These are phyloP conservation scores for Tangara arthus DNA, from an alignment of 2,797 vertebrate species.

Conservation along the genomic window DNA sequence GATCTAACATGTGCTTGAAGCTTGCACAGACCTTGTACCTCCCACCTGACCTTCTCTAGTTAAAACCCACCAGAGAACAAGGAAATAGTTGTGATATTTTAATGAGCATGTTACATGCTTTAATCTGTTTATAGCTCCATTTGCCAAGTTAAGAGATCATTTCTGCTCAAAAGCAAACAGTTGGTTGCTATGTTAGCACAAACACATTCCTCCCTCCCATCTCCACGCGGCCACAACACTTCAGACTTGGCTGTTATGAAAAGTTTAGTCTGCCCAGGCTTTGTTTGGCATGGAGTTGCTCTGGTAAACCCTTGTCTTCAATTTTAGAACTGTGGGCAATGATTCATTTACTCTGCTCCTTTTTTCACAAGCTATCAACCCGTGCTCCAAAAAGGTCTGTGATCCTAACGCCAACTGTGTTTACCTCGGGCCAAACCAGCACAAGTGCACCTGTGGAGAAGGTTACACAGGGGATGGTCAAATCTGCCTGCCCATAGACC, in stretches of 20 bases:
- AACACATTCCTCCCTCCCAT: constrained; percentile 28
- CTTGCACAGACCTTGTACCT: neutral
- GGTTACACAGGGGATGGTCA: constrained; percentile 86
- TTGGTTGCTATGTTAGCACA: constrained; percentile 10
- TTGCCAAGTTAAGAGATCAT: constrained; percentile 17
- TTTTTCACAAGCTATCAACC: constrained; percentile 84
- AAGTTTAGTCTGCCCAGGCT: neutral
- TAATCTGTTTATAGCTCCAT: constrained; percentile 15
- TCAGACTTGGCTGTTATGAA: neutral
- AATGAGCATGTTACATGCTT: neutral
- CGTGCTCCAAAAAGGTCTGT: constrained; percentile 80
- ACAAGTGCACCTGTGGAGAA: constrained; percentile 80
- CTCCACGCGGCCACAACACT: neutral
- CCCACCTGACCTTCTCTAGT: neutral
- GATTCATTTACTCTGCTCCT: neutral
- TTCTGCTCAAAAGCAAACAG: constrained; percentile 17
- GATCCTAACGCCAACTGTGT: constrained; percentile 78
- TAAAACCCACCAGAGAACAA: neutral
- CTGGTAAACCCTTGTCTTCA: neutral
- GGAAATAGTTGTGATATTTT: constrained; percentile 24
- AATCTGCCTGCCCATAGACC: constrained; percentile 84
- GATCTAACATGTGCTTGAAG: neutral
- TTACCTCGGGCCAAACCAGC: constrained; percentile 82
- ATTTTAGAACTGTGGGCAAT: neutral
- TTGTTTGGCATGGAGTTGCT: neutral